Evolutionary conservation across 37 sponge, comb jelly and placozoan species (phyloP).

Genomic region (Hexactinellida sp.): DNA sequence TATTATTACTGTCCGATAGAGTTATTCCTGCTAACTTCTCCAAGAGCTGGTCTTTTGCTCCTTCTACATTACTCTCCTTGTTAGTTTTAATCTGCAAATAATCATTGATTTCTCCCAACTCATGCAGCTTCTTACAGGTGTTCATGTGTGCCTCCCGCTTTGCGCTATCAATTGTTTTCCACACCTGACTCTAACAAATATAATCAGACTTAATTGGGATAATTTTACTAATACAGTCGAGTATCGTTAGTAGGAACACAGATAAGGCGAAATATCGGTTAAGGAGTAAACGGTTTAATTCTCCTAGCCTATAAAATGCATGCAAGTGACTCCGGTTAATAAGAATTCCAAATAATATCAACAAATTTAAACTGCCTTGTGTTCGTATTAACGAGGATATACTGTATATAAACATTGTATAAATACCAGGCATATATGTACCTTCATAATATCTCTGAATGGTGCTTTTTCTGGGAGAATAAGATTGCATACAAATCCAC

Average conservation of each 20-base stretch:
- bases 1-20: not conserved
- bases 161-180: not conserved
- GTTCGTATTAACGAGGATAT: not conserved
- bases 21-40: not conserved
- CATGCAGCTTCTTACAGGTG: not conserved
- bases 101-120: not conserved
- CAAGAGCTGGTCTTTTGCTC: not conserved
- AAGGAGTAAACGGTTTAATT: no score
- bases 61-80: not conserved
- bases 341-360: no score
- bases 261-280: no score
- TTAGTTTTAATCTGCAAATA: not conserved
- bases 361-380: no score
- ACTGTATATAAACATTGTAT: not conserved
- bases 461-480: not conserved
- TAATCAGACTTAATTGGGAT: not conserved
- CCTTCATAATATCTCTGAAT: not conserved
- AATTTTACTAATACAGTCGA: no score
- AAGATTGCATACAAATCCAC: slow-evolving; percentile 7
- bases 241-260: no score
- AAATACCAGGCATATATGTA: not conserved
- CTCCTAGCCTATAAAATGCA: no score
- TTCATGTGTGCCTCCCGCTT: not conserved
- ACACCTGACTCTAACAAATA: not conserved
- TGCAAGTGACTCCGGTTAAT: no score